A percentile compares a stretch with the other conserved stretches of the same genome.
These are phyloP conservation scores for Phenganax subtilis DNA, from an alignment of 92 coral and sea anemone genomes.

Conservation along the genomic window DNA sequence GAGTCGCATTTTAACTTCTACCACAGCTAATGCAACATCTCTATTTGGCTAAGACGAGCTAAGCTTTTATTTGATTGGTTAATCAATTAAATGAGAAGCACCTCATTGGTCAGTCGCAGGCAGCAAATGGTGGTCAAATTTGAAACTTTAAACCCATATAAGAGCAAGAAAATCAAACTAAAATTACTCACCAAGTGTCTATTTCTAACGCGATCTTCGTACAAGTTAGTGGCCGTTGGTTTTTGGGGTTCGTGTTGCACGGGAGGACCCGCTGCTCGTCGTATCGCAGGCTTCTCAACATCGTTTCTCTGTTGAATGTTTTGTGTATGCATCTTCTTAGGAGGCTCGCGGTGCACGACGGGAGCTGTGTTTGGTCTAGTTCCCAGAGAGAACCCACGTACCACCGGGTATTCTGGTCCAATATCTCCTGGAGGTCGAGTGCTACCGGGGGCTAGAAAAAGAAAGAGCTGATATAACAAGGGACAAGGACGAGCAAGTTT, in stretches of 20 bases:
- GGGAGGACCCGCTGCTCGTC: background rate
- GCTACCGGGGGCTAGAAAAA: slow-evolving; percentile 15
- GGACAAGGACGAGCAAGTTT: background rate
- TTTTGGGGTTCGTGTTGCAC: background rate
- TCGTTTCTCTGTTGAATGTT: background rate
- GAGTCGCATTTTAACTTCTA: background rate
- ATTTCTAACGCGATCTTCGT: slow-evolving; percentile 30
- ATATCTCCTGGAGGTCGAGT: slow-evolving; percentile 30
- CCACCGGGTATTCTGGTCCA: slow-evolving; percentile 33
- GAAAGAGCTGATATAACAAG: background rate
- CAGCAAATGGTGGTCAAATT: background rate
- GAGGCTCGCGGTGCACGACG: slow-evolving; percentile 33
- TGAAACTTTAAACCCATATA: background rate
- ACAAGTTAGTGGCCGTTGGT: slow-evolving; percentile 20
- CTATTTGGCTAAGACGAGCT: background rate
- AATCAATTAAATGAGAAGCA: too few relatives aligned
- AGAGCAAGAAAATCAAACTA: background rate
- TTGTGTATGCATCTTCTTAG: slow-evolving; percentile 18
- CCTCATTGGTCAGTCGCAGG: too few relatives aligned
- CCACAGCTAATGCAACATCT: background rate
- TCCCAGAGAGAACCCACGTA: slow-evolving; percentile 30
- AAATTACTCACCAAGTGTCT: slow-evolving; percentile 18
- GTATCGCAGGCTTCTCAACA: slow-evolving; percentile 20
- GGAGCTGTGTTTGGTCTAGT: slow-evolving; percentile 29
- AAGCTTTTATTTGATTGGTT: background rate